Percentiles rank a stretch among this genome's conserved stretches.
Evolutionary conservation across 1,140 invertebrate species (phyloP).

Genomic region (Hycleus phaleratus): DNA sequence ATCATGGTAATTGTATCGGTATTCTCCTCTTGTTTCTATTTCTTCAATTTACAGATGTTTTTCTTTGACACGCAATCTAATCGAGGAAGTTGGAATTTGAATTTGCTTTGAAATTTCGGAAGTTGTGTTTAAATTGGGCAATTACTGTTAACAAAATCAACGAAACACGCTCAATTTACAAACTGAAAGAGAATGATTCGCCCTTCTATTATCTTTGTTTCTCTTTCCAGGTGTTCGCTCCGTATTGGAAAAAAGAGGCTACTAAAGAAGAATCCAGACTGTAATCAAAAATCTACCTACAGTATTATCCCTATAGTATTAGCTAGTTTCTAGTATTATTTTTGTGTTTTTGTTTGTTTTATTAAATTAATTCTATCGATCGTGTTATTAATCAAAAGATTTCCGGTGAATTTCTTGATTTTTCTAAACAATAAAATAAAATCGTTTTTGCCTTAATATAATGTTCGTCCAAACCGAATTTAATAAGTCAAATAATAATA

Average conservation of each 20-base stretch:
- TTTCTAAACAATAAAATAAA: neutral
- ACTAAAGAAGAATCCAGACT: slow-evolving; percentile 5
- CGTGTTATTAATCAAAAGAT: neutral
- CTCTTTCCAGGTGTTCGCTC: slow-evolving; percentile 2
- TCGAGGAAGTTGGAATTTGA: no score
- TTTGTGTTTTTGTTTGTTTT: neutral
- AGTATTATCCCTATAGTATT: slow-evolving; percentile 23
- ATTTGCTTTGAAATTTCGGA: no score
- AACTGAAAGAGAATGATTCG: no score
- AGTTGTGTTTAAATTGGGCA: no score
- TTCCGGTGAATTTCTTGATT: neutral
- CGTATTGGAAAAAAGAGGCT: slow-evolving; percentile 5
- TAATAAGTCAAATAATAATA: slow-evolving; percentile 35
- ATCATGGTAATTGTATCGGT: no score
- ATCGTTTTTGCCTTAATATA: slow-evolving; percentile 15
- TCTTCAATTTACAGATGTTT: no score
- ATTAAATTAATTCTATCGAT: neutral
- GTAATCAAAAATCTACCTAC: slow-evolving; percentile 5
- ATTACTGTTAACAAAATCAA: no score
- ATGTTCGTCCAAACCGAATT: slow-evolving; percentile 36
- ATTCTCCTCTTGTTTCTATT: no score
- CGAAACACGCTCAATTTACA: no score
- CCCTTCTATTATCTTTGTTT: neutral
- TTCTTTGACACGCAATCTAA: no score
- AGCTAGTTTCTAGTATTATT: slow-evolving; percentile 18